phyloP scores from a whole-genome alignment of 2,888 invertebrate genomes.

The Calameuta pallipes region DNA sequence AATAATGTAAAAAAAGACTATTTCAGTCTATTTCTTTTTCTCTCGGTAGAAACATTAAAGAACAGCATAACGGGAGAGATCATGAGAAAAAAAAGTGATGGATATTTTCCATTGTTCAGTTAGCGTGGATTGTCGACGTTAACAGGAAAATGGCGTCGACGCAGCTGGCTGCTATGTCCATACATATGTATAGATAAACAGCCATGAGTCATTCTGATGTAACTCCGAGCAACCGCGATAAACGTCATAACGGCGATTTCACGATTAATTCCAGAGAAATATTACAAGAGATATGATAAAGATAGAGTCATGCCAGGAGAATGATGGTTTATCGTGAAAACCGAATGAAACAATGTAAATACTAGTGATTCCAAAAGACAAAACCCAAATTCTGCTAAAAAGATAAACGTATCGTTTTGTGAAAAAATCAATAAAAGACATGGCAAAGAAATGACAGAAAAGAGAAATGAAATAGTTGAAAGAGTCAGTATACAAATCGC shows the following conservation, averaged over 20 bases:
- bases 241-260: not conserved
- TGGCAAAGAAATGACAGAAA: not conserved
- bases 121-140: not conserved
- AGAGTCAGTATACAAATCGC: not conserved
- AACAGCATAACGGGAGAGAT: not conserved
- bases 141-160: not conserved
- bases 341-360: not conserved
- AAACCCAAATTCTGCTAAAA: not conserved
- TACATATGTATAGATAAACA: not conserved
- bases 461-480: not conserved
- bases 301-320: not conserved
- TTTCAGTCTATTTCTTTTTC: not conserved
- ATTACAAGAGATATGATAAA: not conserved
- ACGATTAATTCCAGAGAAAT: not conserved
- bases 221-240: not conserved
- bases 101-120: not conserved
- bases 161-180: not conserved
- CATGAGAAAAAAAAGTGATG: not conserved
- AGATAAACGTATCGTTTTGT: not conserved
- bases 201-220: not conserved
- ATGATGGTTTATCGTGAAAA: not conserved
- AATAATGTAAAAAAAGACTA: not conserved
- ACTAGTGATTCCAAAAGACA: not conserved
- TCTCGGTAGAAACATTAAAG: not conserved
- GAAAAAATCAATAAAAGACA: not conserved